These are phyloP conservation scores for Okapia johnstoni DNA, from an alignment of 2,113 vertebrate genomes.

Conservation along the genomic window DNA sequence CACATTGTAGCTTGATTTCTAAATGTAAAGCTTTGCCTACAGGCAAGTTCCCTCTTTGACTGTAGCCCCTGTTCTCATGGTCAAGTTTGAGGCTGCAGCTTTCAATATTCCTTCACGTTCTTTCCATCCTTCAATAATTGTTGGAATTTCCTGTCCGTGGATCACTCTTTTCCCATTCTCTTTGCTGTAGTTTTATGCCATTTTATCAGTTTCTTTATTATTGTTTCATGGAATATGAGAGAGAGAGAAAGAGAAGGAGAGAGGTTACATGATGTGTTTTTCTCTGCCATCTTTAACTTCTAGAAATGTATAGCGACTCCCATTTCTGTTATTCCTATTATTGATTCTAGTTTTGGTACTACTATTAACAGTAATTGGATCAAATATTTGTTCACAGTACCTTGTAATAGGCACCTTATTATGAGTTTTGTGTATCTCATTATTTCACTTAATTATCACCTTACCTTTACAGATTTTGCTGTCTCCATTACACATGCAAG, in stretches of 20 bases:
- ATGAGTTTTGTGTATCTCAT: not conserved
- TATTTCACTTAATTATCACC: not conserved
- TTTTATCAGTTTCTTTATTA: not conserved
- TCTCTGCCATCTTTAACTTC: not conserved
- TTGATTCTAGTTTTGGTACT: not conserved
- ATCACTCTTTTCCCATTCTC: not conserved
- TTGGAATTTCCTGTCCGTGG: not conserved
- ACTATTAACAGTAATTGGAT: not conserved
- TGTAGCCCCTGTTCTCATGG: rapidly evolving
- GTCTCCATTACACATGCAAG: not conserved
- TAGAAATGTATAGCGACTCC: not conserved
- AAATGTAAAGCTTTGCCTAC: not conserved
- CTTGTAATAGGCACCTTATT: not conserved
- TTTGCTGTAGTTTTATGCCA: not conserved
- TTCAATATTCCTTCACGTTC: rapidly evolving
- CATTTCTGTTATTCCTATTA: not conserved
- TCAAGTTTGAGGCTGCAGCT: not conserved
- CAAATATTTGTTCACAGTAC: not conserved
- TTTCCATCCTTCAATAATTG: not conserved
- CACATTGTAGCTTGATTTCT: not conserved
- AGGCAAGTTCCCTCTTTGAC: not conserved
- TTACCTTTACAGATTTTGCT: not conserved
- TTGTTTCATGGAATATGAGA: not conserved
- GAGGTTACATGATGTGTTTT: not conserved
- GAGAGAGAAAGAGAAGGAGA: not conserved